Evolutionary conservation across 2,888 invertebrate genomes (phyloP), one percentile per base, ranked within the genome.

Genomic region (Nemoura dubitans): DNA sequence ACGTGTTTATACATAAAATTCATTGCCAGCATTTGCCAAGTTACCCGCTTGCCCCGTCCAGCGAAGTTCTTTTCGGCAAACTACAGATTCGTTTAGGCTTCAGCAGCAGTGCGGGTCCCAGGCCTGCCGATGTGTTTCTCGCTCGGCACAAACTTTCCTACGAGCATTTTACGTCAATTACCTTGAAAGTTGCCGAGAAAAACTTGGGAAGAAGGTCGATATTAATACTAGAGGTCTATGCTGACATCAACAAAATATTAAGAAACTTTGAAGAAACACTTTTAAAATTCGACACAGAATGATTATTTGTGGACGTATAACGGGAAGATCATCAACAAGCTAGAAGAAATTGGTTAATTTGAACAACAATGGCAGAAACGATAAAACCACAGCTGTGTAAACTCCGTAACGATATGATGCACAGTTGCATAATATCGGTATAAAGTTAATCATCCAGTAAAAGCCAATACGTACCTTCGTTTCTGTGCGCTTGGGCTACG

Each of bases 221-320:
- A 59, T 59, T 59, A 59, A 59, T 59, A 59, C 59, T 59, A 16
- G 10, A 36, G 59, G 59, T 59, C 59, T 59, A 59, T 59, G 59
- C 59, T 59, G 59, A 59, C 59, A 59, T 59, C 59, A 59, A 59
- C 59, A 59, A 59, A 59, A 59, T 59, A 59, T 59, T 59, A 59
- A 59, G 59, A 59, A 59, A 59, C 59, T 59, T 59, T 59, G 6
- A 21, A 59, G 21, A 59, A 59, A 59, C 59, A 59, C 14, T 59
- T 59, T 21, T 59, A 3, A 2, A 59, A 14, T 36, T 16, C 16
- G 59, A 21, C 59, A 59, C 2, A 14, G 2, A 16, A 21, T 14
- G 59, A 59, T 59, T 59, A 14, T 59, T 59, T 21, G 59, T 3
- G 16, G 21, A 14, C 59, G 21, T 7, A 16, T 16, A 14, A 21